phyloP scores from a whole-genome alignment of 2,888 invertebrate genomes.

The Agrotis puta region DNA sequence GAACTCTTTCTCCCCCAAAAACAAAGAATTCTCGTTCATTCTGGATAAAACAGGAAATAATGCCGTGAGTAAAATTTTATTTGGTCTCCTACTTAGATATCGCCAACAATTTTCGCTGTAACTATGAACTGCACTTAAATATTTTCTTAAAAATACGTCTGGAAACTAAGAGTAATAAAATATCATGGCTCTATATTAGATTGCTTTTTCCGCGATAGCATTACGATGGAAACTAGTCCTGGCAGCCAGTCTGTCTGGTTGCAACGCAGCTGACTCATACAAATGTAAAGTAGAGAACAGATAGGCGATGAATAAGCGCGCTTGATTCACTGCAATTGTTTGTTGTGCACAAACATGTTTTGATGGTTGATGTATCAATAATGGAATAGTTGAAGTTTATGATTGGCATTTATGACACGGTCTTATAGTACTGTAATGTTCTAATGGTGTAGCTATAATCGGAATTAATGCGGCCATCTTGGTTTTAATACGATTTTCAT shows the following conservation, averaged over 20 bases:
- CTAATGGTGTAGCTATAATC: background rate
- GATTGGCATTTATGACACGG: background rate
- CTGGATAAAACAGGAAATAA: background rate
- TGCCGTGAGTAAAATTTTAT: background rate
- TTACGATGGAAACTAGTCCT: conserved; percentile 12
- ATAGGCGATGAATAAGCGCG: conserved; percentile 2
- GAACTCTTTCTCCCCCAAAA: background rate
- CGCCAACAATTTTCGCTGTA: background rate
- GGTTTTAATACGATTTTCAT: background rate
- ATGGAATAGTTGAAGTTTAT: background rate
- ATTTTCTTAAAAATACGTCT: conserved; percentile 16
- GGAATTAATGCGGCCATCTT: background rate
- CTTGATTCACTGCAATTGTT: conserved; percentile 7
- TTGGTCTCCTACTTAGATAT: background rate
- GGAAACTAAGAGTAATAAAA: conserved; percentile 9
- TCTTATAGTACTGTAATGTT: background rate
- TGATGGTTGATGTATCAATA: background rate
- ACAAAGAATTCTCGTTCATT: background rate
- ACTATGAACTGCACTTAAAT: conserved; percentile 3
- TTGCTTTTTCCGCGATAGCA: conserved; percentile 32
- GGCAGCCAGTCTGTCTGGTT: conserved; percentile 33
- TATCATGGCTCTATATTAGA: conserved; percentile 37
- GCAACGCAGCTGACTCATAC: conserved; percentile 41
- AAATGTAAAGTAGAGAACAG: conserved; percentile 15
- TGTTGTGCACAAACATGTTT: background rate